Evolutionary conservation across 2,113 vertebrate genomes (phyloP), one percentile per base, ranked within the genome.

Genomic region (Ptilonorhynchus violaceus): DNA sequence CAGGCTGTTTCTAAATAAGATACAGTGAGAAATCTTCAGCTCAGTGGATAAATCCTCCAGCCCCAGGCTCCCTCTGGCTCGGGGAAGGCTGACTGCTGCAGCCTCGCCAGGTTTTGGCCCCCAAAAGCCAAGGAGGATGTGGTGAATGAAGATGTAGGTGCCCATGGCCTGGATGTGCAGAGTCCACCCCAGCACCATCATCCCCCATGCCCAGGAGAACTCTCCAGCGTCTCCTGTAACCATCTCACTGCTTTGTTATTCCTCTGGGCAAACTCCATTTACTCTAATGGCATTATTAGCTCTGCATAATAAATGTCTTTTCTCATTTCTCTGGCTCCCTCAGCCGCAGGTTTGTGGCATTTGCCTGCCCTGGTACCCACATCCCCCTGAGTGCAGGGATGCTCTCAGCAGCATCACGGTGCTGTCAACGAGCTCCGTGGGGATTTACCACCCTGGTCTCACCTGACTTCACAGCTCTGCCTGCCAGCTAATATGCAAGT

Each of bases 1-100:
- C 98, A 97, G 98, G 74, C 97, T 97, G 44, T 94, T 97, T 93
- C 97, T 97, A 96, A 97, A 62, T 53, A 93, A 96, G 94, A 95
- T 88, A 22, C 46, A 31, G 33, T 0, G 2, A 82, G 41, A 47
- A 52, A 46, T 80, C 18, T 69, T 59, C 50, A 44, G 49, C 67
- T 89, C 56, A 1, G 64, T 6, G 5, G 17, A 31, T 49, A 16
- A 31, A 16, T 37, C 13, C 46, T 56, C 30, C 46, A 46, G 42
- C 69, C 44, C 31, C 41, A 73, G 35, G 30, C 30, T 83, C 17
- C 1, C 13, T 39, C 50, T 42, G 28, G 31, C 69, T 66, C 1
- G 0, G 37, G n/a, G 11, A 53, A 62, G 37, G 46, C 35, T 11
- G 56, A 10, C 27, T 33, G 31, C 66, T 10, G 39, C 37, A 27